Base-by-base conservation (phyloP, 2,888 invertebrate genomes). In the Dione vanillae region DNA sequence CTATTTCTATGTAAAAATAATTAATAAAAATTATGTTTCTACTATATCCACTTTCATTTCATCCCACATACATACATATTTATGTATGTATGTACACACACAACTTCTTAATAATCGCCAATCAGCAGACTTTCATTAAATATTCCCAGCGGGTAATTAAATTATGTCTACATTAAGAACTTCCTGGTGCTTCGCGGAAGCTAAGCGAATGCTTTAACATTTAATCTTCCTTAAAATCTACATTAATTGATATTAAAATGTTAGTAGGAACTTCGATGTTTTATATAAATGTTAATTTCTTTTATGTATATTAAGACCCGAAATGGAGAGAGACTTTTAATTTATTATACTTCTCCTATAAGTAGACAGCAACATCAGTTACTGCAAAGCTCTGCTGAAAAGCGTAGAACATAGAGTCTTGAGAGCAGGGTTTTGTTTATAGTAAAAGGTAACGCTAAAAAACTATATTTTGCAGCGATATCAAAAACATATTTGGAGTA, bases 121-220 rank as follows among this genome's bases (percentile, higher is more conserved):
- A 61, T 61, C 45, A 61, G 45, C 14, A 45, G 10, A 43, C 11
- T 61, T 45, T 61, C 61, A 45, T 61, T 45, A 61, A 45, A 45
- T 61, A 61, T 45, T 61, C 45, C 16, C n/a, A 35, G n/a, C n/a
- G 27, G 45, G 35, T 61, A 35, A 61, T 45, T 45, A 45, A 61
- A 61, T 61, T 61, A 61, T 61, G 61, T 61, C 61, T 45, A 61
- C 35, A 61, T 61, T 61, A 45, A 61, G 61, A 45, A 61, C 45
- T 61, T 61, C 61, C 45, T 61, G 45, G 27, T 61, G 61, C 61
- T 61, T 61, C 16, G 45, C 61, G 61, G 61, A 61, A 61, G 61
- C 45, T 35, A 61, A 61, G 61, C 27, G 16, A 27, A 61, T 61
- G 61, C 11, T 45, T n/a, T 45, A 45, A n/a, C 45, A 45, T 12